Base-by-base conservation (phyloP, 2,113 vertebrate species). In the Coptodon bakossiorum region DNA sequence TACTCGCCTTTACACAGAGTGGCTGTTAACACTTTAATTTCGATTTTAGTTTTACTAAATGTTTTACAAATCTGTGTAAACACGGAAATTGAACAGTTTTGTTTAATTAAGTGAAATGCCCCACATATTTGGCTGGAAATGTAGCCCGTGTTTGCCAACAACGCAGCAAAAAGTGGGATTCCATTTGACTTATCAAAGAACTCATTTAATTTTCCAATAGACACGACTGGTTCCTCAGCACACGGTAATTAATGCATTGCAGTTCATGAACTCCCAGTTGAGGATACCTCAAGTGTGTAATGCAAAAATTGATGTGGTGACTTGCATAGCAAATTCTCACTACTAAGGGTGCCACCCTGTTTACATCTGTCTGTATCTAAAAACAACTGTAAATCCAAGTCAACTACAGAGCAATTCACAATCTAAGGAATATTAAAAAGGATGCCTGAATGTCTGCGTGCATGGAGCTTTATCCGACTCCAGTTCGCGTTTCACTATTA, bases 201-300 rank as follows among this genome's bases (percentile, higher is more conserved):
- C 56, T 84, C 34, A 24, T 90, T 90, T 87, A 59, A 48, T 86
- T 88, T 87, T 83, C 66, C 29, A 50, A 78, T 43, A 78, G 86
- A 91, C 80, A 82, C 9, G 73, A 86, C 63, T 91, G 80, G 78
- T 88, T 89, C 63, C 76, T 54, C 63, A 5, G 89, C 84, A 90
- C 86, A 89, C 81, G 76, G 71, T 95, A 92, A 95, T 94, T 88
- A 90, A 93, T 91, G 88, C 84, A 91, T 63, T 89, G 92, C 93
- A 92, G 86, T 93, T 93, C 81, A 91, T 89, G 89, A 92, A 93
- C 85, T 80, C 85, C 90, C 89, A 81, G 83, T 88, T 82, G 89
- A 88, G 86, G 91, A 90, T 81, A 92, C 88, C 80, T 94, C 93
- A 83, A 95, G 90, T 95, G 93, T 95, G 92, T 94, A 93, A 94